Evolutionary conservation across 2,888 invertebrate genomes (phyloP).

Genomic region (Drosophila recens): DNA sequence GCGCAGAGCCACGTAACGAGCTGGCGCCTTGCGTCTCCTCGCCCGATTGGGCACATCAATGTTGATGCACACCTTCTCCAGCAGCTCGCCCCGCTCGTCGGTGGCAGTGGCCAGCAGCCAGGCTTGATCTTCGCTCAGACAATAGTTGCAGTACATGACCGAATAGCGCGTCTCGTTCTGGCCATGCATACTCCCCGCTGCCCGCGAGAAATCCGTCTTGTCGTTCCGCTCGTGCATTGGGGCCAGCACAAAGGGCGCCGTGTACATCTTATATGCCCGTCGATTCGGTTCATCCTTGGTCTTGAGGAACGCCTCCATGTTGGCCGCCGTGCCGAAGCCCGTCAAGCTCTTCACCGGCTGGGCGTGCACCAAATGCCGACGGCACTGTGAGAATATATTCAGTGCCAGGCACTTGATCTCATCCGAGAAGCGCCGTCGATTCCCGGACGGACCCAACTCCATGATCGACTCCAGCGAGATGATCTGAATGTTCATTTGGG

Average conservation of each 20-base stretch:
- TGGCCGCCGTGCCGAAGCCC: conserved; percentile 98
- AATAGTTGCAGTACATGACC: conserved; percentile 97
- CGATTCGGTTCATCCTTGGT: conserved; percentile 95
- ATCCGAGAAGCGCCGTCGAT: conserved; percentile 88
- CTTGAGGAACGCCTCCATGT: conserved; percentile 95
- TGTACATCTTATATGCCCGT: conserved; percentile 93
- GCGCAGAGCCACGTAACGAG: conserved; percentile 94
- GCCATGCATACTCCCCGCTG: conserved; percentile 84
- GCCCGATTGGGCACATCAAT: conserved; percentile 96
- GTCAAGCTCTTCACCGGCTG: conserved; percentile 96
- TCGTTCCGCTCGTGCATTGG: conserved; percentile 94
- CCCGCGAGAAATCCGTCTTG: conserved; percentile 91
- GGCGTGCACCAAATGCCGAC: conserved; percentile 92
- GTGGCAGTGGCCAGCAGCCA: conserved; percentile 97
- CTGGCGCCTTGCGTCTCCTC: conserved; percentile 94
- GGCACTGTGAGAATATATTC: conserved; percentile 97
- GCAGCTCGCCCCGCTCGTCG: conserved; percentile 97
- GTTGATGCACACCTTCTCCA: conserved; percentile 97
- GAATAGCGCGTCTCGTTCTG: conserved; percentile 89
- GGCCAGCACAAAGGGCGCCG: conserved; percentile 96
- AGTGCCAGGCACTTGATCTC: conserved; percentile 94
- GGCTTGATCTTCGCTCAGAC: conserved; percentile 98
- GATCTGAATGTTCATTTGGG: conserved; percentile 93
- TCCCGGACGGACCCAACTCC: conserved; percentile 90
- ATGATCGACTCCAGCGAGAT: conserved; percentile 95